These are phyloP conservation scores for Pollicipes pollicipes DNA, from an alignment of 1,140 invertebrate species.

Conservation along the genomic window DNA sequence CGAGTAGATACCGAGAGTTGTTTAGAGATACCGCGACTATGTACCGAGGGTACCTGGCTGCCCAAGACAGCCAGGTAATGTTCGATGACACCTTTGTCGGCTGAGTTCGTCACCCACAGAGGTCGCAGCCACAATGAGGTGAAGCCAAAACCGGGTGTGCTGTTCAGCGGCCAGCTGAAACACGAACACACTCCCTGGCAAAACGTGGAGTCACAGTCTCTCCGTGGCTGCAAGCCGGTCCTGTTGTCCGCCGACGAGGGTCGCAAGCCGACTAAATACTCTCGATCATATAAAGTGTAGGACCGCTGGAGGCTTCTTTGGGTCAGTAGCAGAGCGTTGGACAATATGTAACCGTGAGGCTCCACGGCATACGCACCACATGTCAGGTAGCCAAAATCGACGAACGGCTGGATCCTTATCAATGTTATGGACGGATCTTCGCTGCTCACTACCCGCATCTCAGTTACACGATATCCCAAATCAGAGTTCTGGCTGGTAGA, in stretches of 20 bases:
- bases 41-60: too few species aligned
- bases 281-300: background rate
- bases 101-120: background rate
- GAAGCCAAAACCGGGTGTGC: background rate
- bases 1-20: background rate
- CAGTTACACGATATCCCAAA: background rate
- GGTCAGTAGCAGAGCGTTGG: background rate
- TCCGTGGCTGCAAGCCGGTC: too few species aligned
- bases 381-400: background rate
- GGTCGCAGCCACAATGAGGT: background rate
- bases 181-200: background rate
- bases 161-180: background rate
- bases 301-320: background rate
- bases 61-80: too few species aligned
- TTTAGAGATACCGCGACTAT: too few species aligned
- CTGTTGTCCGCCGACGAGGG: too few species aligned
- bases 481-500: background rate
- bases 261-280: background rate
- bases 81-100: background rate
- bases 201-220: background rate
- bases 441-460: background rate
- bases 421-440: background rate
- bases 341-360: background rate
- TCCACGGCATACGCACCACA: background rate
- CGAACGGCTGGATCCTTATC: background rate